Conservation (phyloP, 1,140 invertebrate genomes). For the Trichomalopsis sarcophagae region DNA sequence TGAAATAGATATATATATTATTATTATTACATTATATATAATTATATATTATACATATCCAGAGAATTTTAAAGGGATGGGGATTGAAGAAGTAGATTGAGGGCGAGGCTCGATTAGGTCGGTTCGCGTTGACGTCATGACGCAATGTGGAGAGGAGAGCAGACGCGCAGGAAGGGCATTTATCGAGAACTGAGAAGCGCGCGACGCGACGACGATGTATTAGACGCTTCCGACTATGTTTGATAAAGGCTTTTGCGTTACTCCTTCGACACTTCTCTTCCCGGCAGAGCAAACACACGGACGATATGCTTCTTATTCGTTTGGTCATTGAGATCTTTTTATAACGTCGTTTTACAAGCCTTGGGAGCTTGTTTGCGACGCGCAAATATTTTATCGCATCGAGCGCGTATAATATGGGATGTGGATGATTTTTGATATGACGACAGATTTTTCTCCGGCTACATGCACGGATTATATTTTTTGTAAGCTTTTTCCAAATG, state of each 20-base stretch:
- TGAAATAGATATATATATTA: constrained; percentile 12
- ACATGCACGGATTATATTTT: too few relatives aligned
- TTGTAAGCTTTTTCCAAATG: too few relatives aligned
- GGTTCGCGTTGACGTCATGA: constrained; percentile 10
- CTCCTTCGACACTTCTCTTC: not conserved
- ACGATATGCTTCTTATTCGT: not conserved
- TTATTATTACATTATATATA: not conserved
- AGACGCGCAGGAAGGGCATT: not conserved
- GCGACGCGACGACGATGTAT: not conserved
- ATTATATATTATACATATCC: constrained; percentile 28
- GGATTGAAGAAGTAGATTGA: not conserved
- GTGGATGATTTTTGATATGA: not conserved
- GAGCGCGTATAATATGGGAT: too few relatives aligned
- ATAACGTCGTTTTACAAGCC: too few relatives aligned
- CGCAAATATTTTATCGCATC: too few relatives aligned
- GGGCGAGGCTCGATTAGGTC: not conserved
- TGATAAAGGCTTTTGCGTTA: not conserved
- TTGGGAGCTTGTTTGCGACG: too few relatives aligned
- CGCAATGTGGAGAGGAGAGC: not conserved
- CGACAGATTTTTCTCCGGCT: too few relatives aligned
- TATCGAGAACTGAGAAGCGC: not conserved
- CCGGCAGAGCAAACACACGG: not conserved
- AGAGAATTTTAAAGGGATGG: constrained; percentile 11
- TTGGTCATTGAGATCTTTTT: not conserved
- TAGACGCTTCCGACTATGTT: not conserved